Percentiles rank a stretch among this genome's conserved stretches.
phyloP scores from a whole-genome alignment of 2,888 invertebrate genomes.

The Eugnorisma glareosa region DNA sequence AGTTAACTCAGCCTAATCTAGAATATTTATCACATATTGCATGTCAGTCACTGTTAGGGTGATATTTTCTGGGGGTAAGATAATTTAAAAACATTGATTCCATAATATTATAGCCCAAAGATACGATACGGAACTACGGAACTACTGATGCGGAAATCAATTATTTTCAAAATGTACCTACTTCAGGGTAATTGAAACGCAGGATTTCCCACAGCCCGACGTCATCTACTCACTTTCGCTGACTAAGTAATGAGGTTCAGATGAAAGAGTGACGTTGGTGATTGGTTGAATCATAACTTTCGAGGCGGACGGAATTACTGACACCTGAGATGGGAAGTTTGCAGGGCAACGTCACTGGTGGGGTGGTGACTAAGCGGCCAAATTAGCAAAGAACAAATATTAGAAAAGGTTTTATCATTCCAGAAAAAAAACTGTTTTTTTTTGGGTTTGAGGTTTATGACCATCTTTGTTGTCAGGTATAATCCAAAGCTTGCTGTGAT shows the following conservation, averaged over 20 bases:
- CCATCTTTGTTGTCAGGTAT: slow-evolving; percentile 74
- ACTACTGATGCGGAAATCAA: not conserved
- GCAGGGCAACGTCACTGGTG: slow-evolving; percentile 2
- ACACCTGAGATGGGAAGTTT: not conserved
- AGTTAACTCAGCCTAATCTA: not conserved
- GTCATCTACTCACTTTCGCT: slow-evolving; percentile 5
- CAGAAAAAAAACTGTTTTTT: not conserved
- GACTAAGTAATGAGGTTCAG: slow-evolving; percentile 12
- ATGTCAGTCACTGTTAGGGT: not conserved
- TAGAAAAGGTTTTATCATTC: not conserved
- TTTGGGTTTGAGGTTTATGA: not conserved
- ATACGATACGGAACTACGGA: not conserved
- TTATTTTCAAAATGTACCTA: not conserved
- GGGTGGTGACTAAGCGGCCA: not conserved
- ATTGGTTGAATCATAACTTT: slow-evolving; percentile 4
- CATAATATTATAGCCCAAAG: not conserved
- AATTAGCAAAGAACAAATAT: not conserved
- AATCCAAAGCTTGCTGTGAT: slow-evolving; percentile 91
- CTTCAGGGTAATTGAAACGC: not conserved
- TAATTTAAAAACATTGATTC: too few relatives aligned
- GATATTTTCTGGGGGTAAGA: not conserved
- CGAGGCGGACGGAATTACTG: not conserved
- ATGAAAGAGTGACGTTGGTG: slow-evolving; percentile 14
- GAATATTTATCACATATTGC: not conserved
- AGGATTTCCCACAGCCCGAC: not conserved